phyloP scores from a whole-genome alignment of 2,888 invertebrate species.

The Sussaba pulchella region DNA sequence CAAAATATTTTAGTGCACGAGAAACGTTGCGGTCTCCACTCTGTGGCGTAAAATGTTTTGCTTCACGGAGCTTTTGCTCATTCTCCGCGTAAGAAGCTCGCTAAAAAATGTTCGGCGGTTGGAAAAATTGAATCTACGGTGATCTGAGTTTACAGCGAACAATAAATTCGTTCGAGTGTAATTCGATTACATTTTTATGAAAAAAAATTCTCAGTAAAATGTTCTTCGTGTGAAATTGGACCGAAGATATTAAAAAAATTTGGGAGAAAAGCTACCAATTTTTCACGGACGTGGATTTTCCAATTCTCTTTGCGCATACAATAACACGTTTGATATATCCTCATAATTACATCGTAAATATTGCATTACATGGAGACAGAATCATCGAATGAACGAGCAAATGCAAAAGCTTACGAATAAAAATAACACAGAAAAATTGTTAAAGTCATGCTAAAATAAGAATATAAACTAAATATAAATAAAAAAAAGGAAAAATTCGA shows the following conservation, averaged over 20 bases:
- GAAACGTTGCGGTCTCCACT: neutral
- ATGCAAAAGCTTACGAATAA: constrained; percentile 42
- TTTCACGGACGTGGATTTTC: constrained; percentile 1
- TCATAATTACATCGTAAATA: neutral
- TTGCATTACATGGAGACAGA: constrained; percentile 2
- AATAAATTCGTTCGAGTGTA: constrained; percentile 7
- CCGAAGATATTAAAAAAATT: constrained; percentile 18
- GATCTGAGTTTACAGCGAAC: neutral
- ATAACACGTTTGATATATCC: constrained; percentile 4
- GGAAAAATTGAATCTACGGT: neutral
- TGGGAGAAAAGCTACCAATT: neutral
- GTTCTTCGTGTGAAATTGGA: constrained; percentile 15
- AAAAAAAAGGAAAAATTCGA: constrained; percentile 29
- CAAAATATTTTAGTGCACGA: constrained; percentile 32
- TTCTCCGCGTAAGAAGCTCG: neutral
- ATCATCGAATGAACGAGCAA: neutral
- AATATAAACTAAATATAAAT: constrained; percentile 31
- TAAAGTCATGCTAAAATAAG: constrained; percentile 10
- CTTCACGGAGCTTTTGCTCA: neutral
- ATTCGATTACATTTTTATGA: constrained; percentile 1
- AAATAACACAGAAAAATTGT: neutral
- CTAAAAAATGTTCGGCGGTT: neutral
- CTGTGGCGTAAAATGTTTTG: neutral
- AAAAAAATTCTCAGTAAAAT: constrained; percentile 1
- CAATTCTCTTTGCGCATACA: neutral